A percentile compares a stretch with the other conserved stretches of the same genome.
phyloP scores from a whole-genome alignment of 2,797 vertebrate species.

The Acanthurus tractus region DNA sequence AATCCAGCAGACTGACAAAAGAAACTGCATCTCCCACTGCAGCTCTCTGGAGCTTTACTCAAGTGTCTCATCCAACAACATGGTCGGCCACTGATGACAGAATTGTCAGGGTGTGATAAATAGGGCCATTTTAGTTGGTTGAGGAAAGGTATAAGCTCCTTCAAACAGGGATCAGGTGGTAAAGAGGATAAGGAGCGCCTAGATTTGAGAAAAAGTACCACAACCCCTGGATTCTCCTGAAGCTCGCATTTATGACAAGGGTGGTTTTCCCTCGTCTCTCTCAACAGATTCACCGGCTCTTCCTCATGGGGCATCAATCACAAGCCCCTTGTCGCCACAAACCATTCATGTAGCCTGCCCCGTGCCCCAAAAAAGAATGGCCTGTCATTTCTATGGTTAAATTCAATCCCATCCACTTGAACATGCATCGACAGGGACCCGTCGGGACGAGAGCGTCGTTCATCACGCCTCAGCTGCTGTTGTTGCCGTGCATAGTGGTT shows the following conservation, averaged over 20 bases:
- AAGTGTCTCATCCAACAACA: conserved; percentile 72
- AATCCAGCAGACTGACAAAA: conserved; percentile 40
- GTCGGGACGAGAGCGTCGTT: conserved; percentile 83
- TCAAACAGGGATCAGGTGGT: conserved; percentile 79
- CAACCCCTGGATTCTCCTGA: conserved; percentile 67
- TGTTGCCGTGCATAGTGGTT: conserved; percentile 74
- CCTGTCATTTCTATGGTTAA: conserved; percentile 90
- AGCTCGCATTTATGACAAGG: conserved; percentile 75
- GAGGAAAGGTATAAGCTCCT: conserved; percentile 75
- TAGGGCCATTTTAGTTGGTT: conserved; percentile 73
- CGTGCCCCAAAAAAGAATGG: conserved; percentile 84
- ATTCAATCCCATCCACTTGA: conserved; percentile 89
- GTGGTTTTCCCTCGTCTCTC: conserved; percentile 72
- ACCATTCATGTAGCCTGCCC: conserved; percentile 83
- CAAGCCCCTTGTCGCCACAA: conserved; percentile 74
- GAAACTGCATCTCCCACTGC: conserved; percentile 51
- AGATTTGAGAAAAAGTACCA: conserved; percentile 69
- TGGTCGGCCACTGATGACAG: conserved; percentile 72
- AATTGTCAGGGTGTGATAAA: conserved; percentile 77
- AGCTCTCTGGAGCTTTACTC: conserved; percentile 59
- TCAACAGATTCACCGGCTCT: conserved; percentile 63
- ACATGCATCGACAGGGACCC: conserved; percentile 88
- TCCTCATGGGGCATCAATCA: conserved; percentile 85
- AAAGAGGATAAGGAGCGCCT: conserved; percentile 78
- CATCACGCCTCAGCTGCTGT: conserved; percentile 84